Evolutionary conservation across 2,113 vertebrate genomes (phyloP), one percentile per base, ranked within the genome.

Genomic region (Alethe diademata): DNA sequence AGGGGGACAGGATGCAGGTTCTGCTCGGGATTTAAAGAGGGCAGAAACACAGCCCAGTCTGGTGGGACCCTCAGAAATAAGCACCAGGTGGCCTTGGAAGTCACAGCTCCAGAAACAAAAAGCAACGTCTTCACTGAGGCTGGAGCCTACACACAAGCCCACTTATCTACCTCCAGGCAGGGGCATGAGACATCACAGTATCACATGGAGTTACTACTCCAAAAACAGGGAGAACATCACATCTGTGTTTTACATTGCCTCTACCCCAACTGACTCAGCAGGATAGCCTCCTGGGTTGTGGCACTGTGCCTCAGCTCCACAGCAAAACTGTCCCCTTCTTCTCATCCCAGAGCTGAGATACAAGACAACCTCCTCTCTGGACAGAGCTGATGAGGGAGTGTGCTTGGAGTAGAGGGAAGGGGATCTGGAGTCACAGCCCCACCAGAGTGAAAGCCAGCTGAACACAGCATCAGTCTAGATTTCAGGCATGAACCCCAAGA

Each of bases 1-100:
- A 94, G 36, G 12, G 60, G 89, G 73, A 97, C 73, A 86, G 71
- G 61, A 83, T 84, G 78, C 53, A 91, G 71, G 33, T 67, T 90
- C 83, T 87, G 47, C 60, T 50, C 1, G 7, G 11, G 36, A 69
- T 66, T 75, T 93, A 81, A 54, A 40, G 0, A 6, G 50, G 40
- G 43, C 60, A 80, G 64, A 83, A 78, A 18, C 28, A 75, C 10
- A 47, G 87, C 64, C 28, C 47, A 43, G 26, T 17, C 57, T 86
- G 35, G 38, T 31, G 8, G 29, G 31, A 54, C 35, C 36, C 79
- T 84, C 5, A 14, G 42, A 66, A 74, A 42, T 43, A 58, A 87
- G 15, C 25, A 50, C 18, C 2, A 0, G 40, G 40, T 43, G 19
- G 74, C 51, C 61, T 43, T 57, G 19, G 35, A 90, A 96, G 24